Base-by-base conservation (phyloP, 2,797 vertebrate genomes). In the Harpagifer antarcticus region DNA sequence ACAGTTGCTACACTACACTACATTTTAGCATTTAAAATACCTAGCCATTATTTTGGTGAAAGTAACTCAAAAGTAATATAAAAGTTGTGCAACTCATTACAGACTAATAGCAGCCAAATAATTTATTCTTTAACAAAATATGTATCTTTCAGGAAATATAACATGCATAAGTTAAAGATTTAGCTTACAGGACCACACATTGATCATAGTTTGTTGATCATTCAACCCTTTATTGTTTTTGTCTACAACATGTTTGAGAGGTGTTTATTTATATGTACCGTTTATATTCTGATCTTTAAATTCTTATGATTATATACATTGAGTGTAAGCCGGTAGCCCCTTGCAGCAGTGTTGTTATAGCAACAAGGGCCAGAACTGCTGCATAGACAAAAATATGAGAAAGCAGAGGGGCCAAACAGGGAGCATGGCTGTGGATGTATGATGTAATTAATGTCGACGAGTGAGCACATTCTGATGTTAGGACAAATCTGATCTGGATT, bases 321-420 rank as follows among this genome's bases (percentile, higher is more conserved):
- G 27, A 45, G 55, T 5, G 40, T 61, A n/a, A 56, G 61, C 52
- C 37, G 43, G 33, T n/a, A 57, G 20, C 17, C 42, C 33, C 31
- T 68, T 64, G 27, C 11, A 45, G 47, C 8, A n/a, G 11, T 53
- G 48, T 37, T 40, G 20, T 67, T 17, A 58, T n/a, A 61, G 70
- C 42, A 49, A 20, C 14, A 47, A 37, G 33, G 33, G 33, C 33
- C 33, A 37, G 33, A 72, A 31, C 2, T 58, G 57, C 66, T 59
- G 37, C 53, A 76, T 45, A 11, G 12, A 70, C 69, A 70, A 67
- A 67, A 78, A 43, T 42, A 44, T 12, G 20, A 53, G 20, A 61
- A 61, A 37, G 40, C 58, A 72, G 52, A 55, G 23, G 47, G 44
- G 50, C 40, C n/a, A 15, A 54, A 23, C 19, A 57, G 52, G 37